Conservation (phyloP, 1,140 invertebrate species). For the Diorhabda sublineata region DNA sequence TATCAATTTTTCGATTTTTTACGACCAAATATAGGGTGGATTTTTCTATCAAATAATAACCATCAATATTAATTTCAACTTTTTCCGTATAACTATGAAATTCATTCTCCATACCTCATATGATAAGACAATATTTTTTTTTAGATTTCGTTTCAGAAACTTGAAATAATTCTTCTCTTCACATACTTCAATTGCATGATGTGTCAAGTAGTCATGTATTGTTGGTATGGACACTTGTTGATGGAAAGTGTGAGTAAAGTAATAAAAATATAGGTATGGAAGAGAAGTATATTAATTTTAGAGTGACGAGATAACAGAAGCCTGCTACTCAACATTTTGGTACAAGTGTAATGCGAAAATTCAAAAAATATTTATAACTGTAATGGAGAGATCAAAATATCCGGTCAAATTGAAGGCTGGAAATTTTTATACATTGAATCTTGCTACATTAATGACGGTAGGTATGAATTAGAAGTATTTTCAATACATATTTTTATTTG, state of each 20-base stretch:
- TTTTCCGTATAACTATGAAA: too few species aligned
- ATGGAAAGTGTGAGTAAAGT: slow-evolving; percentile 23
- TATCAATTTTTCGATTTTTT: too few species aligned
- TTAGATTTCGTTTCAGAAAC: slow-evolving; percentile 26
- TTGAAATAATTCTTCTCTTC: slow-evolving; percentile 24
- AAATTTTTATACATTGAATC: slow-evolving; percentile 30
- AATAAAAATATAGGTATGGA: background rate
- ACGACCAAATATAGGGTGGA: too few species aligned
- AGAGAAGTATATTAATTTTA: slow-evolving; percentile 15
- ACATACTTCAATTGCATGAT: slow-evolving; percentile 32
- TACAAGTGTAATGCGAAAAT: slow-evolving; percentile 19
- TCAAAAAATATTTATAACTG: slow-evolving; percentile 30
- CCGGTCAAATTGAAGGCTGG: slow-evolving; percentile 27
- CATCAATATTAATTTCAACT: too few species aligned
- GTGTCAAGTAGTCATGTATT: slow-evolving; percentile 33
- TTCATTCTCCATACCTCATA: too few species aligned
- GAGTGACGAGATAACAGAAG: slow-evolving; percentile 29
- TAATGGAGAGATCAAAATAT: slow-evolving; percentile 36
- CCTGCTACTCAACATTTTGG: slow-evolving; percentile 33
- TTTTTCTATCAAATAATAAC: too few species aligned
- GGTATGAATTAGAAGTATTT: slow-evolving; percentile 5
- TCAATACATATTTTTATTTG: too few species aligned
- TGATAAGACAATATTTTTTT: background rate
- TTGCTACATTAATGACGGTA: slow-evolving; percentile 33
- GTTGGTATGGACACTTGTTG: slow-evolving; percentile 34